Evolutionary conservation across 2,113 vertebrate genomes (phyloP).

Genomic region (Trematocara stigmaticum): DNA sequence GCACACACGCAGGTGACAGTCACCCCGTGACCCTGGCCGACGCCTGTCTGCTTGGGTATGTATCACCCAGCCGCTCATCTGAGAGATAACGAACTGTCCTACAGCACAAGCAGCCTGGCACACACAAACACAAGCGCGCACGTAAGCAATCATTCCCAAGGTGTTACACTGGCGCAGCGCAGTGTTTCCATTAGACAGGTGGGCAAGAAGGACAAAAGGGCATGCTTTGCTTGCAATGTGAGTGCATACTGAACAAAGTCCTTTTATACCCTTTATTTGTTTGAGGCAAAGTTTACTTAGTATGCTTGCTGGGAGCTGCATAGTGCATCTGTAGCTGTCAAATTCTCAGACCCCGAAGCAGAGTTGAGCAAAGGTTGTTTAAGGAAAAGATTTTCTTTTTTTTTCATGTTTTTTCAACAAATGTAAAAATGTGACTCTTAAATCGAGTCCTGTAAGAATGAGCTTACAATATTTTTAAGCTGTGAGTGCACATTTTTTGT

Average conservation of each 20-base stretch:
- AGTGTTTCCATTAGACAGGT: conserved; percentile 37
- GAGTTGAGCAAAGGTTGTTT: neutral
- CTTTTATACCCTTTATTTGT: conserved; percentile 3
- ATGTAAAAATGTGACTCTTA: neutral
- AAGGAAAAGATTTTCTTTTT: neutral
- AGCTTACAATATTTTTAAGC: neutral
- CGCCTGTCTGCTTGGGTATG: conserved; percentile 21
- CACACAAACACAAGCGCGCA: neutral
- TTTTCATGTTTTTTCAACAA: neutral
- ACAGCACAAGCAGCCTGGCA: neutral
- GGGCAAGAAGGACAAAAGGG: conserved; percentile 40
- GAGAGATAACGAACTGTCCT: conserved; percentile 37
- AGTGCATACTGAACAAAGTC: conserved; percentile 16
- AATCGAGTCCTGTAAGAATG: neutral
- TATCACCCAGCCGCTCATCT: conserved; percentile 30
- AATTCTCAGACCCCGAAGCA: neutral
- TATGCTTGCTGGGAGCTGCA: neutral
- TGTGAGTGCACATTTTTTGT: neutral
- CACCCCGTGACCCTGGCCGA: conserved; percentile 25
- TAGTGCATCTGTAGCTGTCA: neutral
- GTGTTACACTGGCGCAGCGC: conserved; percentile 5
- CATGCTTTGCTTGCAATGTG: conserved; percentile 19
- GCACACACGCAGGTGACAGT: conserved; percentile 22
- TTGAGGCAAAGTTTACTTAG: conserved; percentile 6
- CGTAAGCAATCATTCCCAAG: conserved; percentile 10